These are phyloP conservation scores for Poecilia picta DNA, from an alignment of 2,797 vertebrate genomes.

Conservation along the genomic window DNA sequence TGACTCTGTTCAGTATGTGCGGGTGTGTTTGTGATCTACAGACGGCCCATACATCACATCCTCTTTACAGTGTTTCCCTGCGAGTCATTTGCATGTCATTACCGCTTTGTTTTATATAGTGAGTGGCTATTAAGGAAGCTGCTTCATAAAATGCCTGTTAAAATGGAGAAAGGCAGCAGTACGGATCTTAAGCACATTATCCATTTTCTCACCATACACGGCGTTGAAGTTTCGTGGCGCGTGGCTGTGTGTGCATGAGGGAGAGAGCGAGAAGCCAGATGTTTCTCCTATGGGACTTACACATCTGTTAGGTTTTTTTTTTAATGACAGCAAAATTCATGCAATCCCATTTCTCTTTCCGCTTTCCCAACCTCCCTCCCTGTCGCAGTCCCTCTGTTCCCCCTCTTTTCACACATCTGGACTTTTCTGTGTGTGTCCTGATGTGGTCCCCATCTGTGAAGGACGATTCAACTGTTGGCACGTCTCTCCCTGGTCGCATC, in stretches of 20 bases:
- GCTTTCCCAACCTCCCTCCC: conserved; percentile 64
- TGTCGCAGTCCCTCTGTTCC: conserved; percentile 71
- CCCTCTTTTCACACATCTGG: conserved; percentile 82
- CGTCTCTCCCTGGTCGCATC: conserved; percentile 28
- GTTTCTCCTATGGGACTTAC: conserved; percentile 88
- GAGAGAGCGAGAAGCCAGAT: conserved; percentile 76
- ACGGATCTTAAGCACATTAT: conserved; percentile 76
- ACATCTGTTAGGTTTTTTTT: conserved; percentile 88
- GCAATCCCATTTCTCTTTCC: conserved; percentile 83
- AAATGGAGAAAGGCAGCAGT: conserved; percentile 77
- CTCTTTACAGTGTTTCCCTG: conserved; percentile 80
- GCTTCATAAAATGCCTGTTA: conserved; percentile 81
- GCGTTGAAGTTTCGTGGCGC: conserved; percentile 44
- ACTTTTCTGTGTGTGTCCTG: conserved; percentile 69
- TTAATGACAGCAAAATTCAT: conserved; percentile 88
- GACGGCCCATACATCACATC: conserved; percentile 80
- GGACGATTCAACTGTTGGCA: conserved; percentile 78
- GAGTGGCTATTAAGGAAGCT: conserved; percentile 79
- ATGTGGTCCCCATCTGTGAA: conserved; percentile 85
- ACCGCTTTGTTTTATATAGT: conserved; percentile 84
- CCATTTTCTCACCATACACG: conserved; percentile 68
- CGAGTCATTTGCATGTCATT: conserved; percentile 84
- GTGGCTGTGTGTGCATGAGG: conserved; percentile 22
- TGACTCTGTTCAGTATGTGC: conserved; percentile 27
- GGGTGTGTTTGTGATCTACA: conserved; percentile 50